Evolutionary conservation across 2,888 invertebrate genomes (phyloP).

Genomic region (Amblyjoppa fuscipennis): DNA sequence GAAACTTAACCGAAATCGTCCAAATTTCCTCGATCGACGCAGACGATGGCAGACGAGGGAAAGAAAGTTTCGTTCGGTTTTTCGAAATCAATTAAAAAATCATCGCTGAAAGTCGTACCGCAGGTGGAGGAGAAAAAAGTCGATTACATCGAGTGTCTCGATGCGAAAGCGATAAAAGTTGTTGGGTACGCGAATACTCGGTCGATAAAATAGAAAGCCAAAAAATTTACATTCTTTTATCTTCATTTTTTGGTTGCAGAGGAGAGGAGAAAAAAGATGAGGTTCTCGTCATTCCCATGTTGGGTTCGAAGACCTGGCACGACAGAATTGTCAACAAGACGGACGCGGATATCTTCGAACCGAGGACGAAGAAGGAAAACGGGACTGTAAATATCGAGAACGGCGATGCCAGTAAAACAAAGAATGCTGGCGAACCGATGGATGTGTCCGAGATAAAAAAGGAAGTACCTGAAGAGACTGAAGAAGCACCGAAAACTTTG

Average conservation of each 20-base stretch:
- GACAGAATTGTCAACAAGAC: constrained; percentile 86
- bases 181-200: constrained; percentile 87
- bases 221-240: background rate
- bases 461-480: constrained; percentile 70
- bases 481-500: constrained; percentile 82
- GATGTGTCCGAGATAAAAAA: constrained; percentile 73
- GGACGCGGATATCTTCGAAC: constrained; percentile 84
- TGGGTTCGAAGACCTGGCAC: constrained; percentile 81
- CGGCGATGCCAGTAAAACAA: constrained; percentile 57
- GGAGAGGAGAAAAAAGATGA: constrained; percentile 86
- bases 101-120: constrained; percentile 83
- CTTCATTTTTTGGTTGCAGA: constrained; percentile 78
- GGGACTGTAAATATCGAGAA: constrained; percentile 15
- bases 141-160: constrained; percentile 92
- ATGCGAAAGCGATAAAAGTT: constrained; percentile 92
- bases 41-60: constrained; percentile 84
- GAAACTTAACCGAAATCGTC: background rate
- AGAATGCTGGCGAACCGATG: constrained; percentile 48
- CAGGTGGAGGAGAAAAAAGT: constrained; percentile 86
- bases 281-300: constrained; percentile 89
- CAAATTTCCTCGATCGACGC: constrained; percentile 8
- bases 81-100: constrained; percentile 89
- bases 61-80: constrained; percentile 94
- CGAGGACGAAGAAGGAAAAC: constrained; percentile 70
- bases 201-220: background rate